These are phyloP conservation scores for Anoplolepis gracilipes DNA, from an alignment of 1,140 invertebrate genomes.

Conservation along the genomic window DNA sequence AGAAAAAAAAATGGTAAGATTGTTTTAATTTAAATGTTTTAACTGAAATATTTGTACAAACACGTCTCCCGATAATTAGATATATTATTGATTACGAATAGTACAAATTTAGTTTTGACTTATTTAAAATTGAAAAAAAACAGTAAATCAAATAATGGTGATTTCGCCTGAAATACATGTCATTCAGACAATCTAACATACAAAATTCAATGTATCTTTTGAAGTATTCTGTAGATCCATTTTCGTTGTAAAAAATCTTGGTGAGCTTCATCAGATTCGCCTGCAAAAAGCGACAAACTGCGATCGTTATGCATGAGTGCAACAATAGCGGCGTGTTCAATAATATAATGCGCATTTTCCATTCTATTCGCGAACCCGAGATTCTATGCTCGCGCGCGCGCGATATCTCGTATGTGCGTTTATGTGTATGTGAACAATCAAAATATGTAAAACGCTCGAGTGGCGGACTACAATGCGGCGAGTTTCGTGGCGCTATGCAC, in stretches of 20 bases:
- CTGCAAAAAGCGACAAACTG: constrained; percentile 19
- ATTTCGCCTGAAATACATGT: background rate
- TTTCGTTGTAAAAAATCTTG: background rate
- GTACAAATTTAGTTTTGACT: background rate
- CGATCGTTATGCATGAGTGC: background rate
- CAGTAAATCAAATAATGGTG: background rate
- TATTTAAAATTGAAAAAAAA: background rate
- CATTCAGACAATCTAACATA: background rate
- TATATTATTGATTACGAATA: background rate
- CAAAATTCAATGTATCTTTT: too few species aligned
- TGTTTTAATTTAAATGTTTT: background rate
- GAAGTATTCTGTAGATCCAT: background rate
- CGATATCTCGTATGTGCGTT: background rate
- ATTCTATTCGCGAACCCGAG: background rate
- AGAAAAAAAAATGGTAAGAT: background rate
- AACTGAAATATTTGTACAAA: too few species aligned
- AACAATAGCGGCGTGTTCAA: background rate
- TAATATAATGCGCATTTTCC: constrained; percentile 58
- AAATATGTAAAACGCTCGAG: constrained; percentile 68
- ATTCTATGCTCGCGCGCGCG: background rate
- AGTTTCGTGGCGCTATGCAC: constrained; percentile 39
- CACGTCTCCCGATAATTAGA: background rate
- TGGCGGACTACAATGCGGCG: constrained; percentile 62
- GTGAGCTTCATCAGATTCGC: background rate
- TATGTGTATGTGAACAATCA: constrained; percentile 48